These are phyloP conservation scores for Theonella swinhoei DNA, from an alignment of 37 sponge, comb jelly and placozoan species.

Conservation along the genomic window DNA sequence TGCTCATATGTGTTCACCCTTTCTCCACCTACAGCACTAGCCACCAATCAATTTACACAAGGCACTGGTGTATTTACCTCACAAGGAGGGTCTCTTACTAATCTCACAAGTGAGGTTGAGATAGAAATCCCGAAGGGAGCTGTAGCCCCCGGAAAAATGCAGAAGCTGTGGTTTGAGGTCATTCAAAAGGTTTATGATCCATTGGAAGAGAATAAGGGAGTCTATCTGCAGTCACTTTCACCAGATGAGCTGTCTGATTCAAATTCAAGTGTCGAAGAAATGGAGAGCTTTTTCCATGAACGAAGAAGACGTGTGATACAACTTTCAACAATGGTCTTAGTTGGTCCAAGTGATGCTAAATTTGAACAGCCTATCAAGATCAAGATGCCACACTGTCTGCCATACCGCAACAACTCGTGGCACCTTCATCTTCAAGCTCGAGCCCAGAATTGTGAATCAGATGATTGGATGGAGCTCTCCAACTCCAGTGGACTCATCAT, in stretches of 20 bases:
- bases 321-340: constrained; percentile 38
- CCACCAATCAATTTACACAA: not conserved
- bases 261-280: not conserved
- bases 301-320: constrained; percentile 27
- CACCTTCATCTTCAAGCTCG: constrained; percentile 36
- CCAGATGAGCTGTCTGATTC: not conserved
- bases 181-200: constrained; percentile 38
- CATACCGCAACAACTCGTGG: constrained; percentile 45
- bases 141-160: constrained; percentile 40
- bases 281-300: constrained; percentile 6
- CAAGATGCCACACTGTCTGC: constrained; percentile 67
- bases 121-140: constrained; percentile 72
- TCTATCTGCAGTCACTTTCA: not conserved
- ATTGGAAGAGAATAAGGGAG: not conserved
- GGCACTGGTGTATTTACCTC: constrained; percentile 44
- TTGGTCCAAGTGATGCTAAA: constrained; percentile 45
- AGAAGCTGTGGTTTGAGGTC: constrained; percentile 76
- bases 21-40: not conserved
- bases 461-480: constrained; percentile 40
- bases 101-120: constrained; percentile 38
- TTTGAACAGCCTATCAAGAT: constrained; percentile 50
- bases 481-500: constrained; percentile 15
- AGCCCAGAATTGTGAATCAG: constrained; percentile 12
- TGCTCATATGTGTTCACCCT: too few species aligned
- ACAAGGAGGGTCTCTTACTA: constrained; percentile 56